phyloP scores from a whole-genome alignment of 2,113 vertebrate genomes.

The Nesoenas mayeri region DNA sequence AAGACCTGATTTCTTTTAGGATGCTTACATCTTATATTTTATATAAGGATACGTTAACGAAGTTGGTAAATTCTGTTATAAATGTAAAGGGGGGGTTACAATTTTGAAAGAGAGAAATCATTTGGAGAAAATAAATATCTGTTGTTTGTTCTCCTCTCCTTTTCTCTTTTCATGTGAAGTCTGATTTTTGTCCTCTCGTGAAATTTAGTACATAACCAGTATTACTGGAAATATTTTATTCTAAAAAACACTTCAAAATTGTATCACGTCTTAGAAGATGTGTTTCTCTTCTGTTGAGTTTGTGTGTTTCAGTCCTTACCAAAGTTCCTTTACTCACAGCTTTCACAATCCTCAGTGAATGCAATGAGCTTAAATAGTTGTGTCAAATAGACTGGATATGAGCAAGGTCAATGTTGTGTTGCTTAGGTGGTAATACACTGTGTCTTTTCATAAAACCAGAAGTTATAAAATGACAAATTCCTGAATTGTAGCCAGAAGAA shows the following conservation, averaged over 20 bases:
- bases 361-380: background rate
- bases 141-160: background rate
- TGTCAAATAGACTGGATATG: background rate
- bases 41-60: background rate
- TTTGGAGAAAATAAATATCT: background rate
- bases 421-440: background rate
- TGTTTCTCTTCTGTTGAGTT: background rate
- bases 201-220: background rate
- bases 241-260: background rate
- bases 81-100: background rate
- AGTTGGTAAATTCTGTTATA: background rate
- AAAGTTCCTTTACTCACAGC: background rate
- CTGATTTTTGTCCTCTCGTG: background rate
- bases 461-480: background rate
- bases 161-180: background rate
- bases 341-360: background rate
- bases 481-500: slow-evolving; percentile 5
- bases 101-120: background rate
- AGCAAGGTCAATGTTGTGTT: background rate
- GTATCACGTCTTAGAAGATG: background rate
- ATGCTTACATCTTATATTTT: background rate
- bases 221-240: background rate
- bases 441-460: slow-evolving; percentile 2
- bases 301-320: background rate
- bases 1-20: background rate